Conservation (phyloP, 2,888 invertebrate genomes). For the Lissonota sp. region DNA sequence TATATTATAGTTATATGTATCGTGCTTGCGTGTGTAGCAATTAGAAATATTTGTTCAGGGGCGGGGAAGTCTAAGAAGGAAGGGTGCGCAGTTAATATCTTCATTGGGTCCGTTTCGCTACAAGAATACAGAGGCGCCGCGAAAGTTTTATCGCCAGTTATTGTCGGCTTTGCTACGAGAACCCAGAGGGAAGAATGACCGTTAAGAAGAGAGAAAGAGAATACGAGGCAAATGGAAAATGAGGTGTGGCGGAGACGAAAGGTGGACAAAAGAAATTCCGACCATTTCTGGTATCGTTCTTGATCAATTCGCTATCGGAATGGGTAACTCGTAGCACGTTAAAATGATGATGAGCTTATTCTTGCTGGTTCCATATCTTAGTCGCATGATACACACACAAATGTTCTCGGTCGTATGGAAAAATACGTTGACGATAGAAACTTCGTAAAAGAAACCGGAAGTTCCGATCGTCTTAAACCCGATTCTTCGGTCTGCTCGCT, state of each 20-base stretch:
- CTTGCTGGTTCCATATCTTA: constrained; percentile 52
- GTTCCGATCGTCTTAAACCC: constrained; percentile 49
- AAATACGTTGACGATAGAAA: constrained; percentile 40
- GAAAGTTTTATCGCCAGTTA: constrained; percentile 71
- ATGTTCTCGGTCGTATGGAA: constrained; percentile 6
- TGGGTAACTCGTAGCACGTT: constrained; percentile 70
- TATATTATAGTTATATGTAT: constrained; percentile 4
- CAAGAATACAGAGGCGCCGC: constrained; percentile 33
- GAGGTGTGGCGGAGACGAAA: constrained; percentile 2
- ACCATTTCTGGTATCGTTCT: constrained; percentile 43
- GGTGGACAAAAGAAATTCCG: constrained; percentile 22
- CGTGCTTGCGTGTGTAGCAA: constrained; percentile 68
- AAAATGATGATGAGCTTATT: constrained; percentile 75
- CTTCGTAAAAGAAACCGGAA: constrained; percentile 56
- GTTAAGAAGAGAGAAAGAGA: constrained; percentile 5
- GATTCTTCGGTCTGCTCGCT: constrained; percentile 33
- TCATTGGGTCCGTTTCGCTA: constrained; percentile 68
- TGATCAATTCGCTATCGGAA: constrained; percentile 67
- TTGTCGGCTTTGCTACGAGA: neutral
- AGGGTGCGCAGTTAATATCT: constrained; percentile 76
- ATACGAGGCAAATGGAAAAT: neutral
- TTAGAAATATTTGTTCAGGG: constrained; percentile 78
- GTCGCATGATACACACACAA: neutral
- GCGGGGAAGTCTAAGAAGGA: neutral
- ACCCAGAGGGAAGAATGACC: neutral